A percentile compares a stretch with the other conserved stretches of the same genome.
These are phyloP conservation scores for Anthoptus insignis DNA, from an alignment of 2,888 invertebrate genomes.

Conservation along the genomic window DNA sequence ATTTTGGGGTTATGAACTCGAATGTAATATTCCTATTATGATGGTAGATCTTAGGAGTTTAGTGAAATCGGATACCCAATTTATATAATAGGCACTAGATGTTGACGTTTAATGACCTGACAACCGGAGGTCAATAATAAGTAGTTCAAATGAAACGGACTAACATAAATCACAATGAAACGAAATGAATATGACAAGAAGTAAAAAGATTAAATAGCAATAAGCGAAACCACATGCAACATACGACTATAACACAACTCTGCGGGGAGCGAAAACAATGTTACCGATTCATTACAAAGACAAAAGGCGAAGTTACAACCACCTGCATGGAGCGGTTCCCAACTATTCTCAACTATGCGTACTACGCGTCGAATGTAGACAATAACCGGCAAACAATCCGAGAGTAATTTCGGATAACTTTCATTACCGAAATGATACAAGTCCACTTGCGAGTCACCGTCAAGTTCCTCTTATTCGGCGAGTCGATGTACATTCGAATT, in stretches of 20 bases:
- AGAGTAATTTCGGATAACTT: constrained; percentile 40
- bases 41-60: not conserved
- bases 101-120: no score
- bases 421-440: constrained; percentile 44
- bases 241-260: constrained; percentile 41
- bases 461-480: constrained; percentile 45
- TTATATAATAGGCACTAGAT: no score
- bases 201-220: constrained; percentile 49
- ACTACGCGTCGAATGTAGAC: constrained; percentile 42
- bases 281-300: constrained; percentile 53
- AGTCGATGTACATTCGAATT: constrained; percentile 44
- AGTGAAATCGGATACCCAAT: not conserved
- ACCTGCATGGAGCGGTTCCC: constrained; percentile 45
- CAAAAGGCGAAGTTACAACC: constrained; percentile 55
- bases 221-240: constrained; percentile 43
- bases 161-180: no score
- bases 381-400: constrained; percentile 44
- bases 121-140: no score
- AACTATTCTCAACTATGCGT: constrained; percentile 51
- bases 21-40: not conserved
- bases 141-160: not conserved
- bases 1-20: constrained; percentile 2
- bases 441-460: constrained; percentile 35
- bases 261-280: constrained; percentile 49
- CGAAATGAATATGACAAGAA: constrained; percentile 40